Conservation (phyloP, 92 coral and sea anemone species). For the Heteractis magnifica region DNA sequence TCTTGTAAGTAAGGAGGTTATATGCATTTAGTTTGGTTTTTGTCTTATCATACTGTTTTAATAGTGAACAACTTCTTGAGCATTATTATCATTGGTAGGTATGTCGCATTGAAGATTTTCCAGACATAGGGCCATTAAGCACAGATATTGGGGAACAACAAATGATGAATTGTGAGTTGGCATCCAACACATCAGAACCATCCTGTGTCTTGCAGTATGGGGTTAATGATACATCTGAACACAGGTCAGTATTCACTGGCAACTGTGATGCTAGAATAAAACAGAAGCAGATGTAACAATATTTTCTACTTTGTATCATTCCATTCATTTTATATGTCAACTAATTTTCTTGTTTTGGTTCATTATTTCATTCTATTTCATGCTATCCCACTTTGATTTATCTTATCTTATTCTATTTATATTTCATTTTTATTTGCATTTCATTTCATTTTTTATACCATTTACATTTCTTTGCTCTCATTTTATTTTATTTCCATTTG, state of each 20-base stretch:
- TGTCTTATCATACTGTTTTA: too few relatives aligned
- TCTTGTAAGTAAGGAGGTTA: too few relatives aligned
- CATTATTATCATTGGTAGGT: background rate
- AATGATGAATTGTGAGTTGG: slow-evolving; percentile 2
- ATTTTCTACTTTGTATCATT: too few relatives aligned
- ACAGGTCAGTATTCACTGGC: background rate
- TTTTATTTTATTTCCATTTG: background rate
- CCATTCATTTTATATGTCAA: background rate
- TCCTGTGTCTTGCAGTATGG: slow-evolving; percentile 24
- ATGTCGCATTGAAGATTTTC: slow-evolving; percentile 11
- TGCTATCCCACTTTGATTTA: background rate
- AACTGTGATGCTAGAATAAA: background rate
- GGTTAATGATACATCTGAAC: slow-evolving; percentile 8
- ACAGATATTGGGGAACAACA: slow-evolving; percentile 28
- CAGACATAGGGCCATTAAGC: background rate
- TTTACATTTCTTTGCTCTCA: background rate
- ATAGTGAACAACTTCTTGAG: background rate
- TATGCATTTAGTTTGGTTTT: too few relatives aligned
- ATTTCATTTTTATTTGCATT: background rate
- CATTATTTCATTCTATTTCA: too few relatives aligned
- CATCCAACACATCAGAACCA: background rate
- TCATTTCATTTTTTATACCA: background rate
- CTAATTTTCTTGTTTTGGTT: too few relatives aligned
- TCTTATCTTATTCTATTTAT: background rate
- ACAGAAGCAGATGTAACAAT: background rate